A percentile compares a stretch with the other conserved stretches of the same genome.
These are phyloP conservation scores for Catamblyrhynchus diadema DNA, from an alignment of 2,797 vertebrate genomes.

Conservation along the genomic window DNA sequence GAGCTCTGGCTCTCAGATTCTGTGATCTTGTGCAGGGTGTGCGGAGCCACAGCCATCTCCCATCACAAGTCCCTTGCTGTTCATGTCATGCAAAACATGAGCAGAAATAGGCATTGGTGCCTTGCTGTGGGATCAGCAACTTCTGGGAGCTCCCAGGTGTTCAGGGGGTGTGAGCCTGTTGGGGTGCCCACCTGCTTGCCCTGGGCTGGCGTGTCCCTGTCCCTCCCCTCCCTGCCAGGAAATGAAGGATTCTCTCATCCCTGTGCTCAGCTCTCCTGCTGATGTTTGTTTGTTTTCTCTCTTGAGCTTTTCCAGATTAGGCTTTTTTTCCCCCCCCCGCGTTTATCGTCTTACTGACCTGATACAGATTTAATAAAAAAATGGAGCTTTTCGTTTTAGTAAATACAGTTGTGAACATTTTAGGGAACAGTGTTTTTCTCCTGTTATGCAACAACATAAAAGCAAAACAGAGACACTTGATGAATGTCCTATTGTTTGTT, in stretches of 20 bases:
- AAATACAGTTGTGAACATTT: not conserved
- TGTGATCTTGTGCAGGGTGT: not conserved
- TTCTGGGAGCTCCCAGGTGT: not conserved
- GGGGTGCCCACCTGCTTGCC: not conserved
- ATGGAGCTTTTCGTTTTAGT: not conserved
- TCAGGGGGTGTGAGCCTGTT: rapidly evolving
- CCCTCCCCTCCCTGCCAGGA: not conserved
- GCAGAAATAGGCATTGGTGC: not conserved
- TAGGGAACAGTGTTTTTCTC: not conserved
- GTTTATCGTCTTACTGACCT: not conserved
- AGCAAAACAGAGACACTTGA: not conserved
- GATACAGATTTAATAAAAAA: not conserved
- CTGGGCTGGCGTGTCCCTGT: not conserved
- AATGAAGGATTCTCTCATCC: not conserved
- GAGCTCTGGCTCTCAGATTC: not conserved
- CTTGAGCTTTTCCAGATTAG: not conserved
- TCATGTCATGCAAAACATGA: rapidly evolving
- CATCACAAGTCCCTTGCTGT: rapidly evolving
- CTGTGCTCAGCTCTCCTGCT: not conserved
- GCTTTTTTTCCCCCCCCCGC: rapidly evolving
- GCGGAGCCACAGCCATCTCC: not conserved
- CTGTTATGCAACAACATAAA: not conserved
- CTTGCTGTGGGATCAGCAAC: rapidly evolving
- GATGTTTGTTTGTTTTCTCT: not conserved
- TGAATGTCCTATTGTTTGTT: slow-evolving; percentile 25